Evolutionary conservation across 2,888 invertebrate species (phyloP).

Genomic region (Melinopterus prodromus): DNA sequence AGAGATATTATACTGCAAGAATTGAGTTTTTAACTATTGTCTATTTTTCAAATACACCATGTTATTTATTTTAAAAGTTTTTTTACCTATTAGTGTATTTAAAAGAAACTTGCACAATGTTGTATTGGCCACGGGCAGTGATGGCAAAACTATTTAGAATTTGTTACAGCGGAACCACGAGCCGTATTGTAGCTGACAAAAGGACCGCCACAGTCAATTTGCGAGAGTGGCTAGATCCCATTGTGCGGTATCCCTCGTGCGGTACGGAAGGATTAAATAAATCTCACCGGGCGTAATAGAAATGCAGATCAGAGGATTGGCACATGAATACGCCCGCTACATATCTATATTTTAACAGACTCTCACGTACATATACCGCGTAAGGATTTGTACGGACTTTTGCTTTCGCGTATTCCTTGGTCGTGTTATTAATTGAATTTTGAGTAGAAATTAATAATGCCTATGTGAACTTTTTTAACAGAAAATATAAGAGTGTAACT

Average conservation of each 20-base stretch:
- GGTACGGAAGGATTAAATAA: neutral
- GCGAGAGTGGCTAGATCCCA: neutral
- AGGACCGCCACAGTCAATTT: neutral
- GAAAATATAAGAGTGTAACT: too few species aligned
- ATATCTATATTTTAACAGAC: constrained; percentile 4
- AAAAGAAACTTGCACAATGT: neutral
- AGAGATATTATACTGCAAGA: too few species aligned
- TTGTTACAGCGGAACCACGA: neutral
- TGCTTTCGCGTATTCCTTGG: too few species aligned
- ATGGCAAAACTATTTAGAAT: neutral
- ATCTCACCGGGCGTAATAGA: neutral
- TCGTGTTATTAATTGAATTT: too few species aligned
- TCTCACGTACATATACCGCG: neutral
- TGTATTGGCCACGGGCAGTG: neutral
- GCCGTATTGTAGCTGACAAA: neutral
- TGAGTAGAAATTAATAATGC: too few species aligned
- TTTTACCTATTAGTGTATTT: neutral
- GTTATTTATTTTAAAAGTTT: too few species aligned
- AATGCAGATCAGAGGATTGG: constrained; percentile 1
- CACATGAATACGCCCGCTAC: neutral
- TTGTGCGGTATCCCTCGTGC: neutral
- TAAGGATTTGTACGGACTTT: neutral
- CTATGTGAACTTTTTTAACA: too few species aligned
- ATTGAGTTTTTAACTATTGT: too few species aligned
- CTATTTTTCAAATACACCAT: too few species aligned